A percentile compares a stretch with the other conserved stretches of the same genome.
phyloP scores from a whole-genome alignment of 2,113 vertebrate species.

The Noturus placidus region DNA sequence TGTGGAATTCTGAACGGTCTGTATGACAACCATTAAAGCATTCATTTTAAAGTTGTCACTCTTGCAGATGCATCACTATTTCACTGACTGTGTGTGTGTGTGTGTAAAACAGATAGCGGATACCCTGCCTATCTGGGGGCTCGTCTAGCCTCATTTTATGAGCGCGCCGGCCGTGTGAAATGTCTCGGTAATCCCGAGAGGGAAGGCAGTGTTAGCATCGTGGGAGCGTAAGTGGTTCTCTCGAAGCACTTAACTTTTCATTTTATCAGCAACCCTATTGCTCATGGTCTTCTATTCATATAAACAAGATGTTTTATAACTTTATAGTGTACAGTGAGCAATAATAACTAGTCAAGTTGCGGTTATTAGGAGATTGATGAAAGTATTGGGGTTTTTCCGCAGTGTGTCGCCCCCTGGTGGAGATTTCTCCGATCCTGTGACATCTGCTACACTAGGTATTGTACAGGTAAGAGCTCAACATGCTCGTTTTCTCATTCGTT shows the following conservation, averaged over 20 bases:
- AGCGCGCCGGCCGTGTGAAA: slow-evolving; percentile 93
- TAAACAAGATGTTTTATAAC: neutral
- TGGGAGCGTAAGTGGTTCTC: slow-evolving; percentile 87
- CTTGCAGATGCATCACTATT: neutral
- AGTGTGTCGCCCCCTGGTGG: slow-evolving; percentile 97
- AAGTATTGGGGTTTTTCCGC: slow-evolving; percentile 45
- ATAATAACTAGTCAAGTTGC: neutral
- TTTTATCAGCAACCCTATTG: neutral
- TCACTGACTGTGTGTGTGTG: slow-evolving; percentile 37
- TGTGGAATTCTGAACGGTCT: too few species aligned
- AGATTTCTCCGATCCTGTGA: slow-evolving; percentile 98
- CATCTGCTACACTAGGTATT: slow-evolving; percentile 95
- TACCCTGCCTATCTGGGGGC: slow-evolving; percentile 97
- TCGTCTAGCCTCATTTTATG: slow-evolving; percentile 94
- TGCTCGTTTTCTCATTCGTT: neutral
- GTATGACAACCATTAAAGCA: neutral
- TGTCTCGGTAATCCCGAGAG: slow-evolving; percentile 97
- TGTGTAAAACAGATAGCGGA: slow-evolving; percentile 83
- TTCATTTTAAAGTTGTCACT: neutral
- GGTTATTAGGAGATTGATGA: neutral
- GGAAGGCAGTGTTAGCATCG: slow-evolving; percentile 96
- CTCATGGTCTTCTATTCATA: neutral
- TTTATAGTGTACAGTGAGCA: neutral
- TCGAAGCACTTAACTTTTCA: slow-evolving; percentile 23
- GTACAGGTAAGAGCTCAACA: slow-evolving; percentile 76